Percentiles rank a stretch among this genome's conserved stretches.
These are phyloP conservation scores for Muntiacus reevesi DNA, from an alignment of 2,113 vertebrate genomes.

Conservation along the genomic window DNA sequence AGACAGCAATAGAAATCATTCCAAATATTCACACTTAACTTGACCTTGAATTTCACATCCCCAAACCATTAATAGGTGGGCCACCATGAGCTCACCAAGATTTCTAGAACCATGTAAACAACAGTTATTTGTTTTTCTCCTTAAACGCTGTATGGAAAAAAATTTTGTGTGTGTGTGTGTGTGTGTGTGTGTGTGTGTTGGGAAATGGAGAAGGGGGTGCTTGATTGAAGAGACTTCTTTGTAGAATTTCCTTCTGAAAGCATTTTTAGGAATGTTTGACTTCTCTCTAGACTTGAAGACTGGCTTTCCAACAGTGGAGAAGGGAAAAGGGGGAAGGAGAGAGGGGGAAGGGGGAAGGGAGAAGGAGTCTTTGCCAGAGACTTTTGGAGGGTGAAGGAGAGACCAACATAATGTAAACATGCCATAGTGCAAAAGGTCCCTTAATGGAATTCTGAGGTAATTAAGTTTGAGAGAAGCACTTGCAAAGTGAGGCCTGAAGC, in stretches of 20 bases:
- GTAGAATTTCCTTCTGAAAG: slow-evolving; percentile 6
- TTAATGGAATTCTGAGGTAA: not conserved
- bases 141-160: not conserved
- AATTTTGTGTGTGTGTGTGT: not conserved
- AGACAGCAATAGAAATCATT: not conserved
- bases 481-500: not conserved
- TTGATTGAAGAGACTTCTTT: not conserved
- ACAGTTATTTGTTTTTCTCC: not conserved
- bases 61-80: not conserved
- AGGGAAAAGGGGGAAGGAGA: not conserved
- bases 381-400: not conserved
- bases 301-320: not conserved
- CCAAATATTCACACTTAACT: not conserved
- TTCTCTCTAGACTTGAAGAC: not conserved
- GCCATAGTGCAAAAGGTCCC: not conserved
- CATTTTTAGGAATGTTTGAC: not conserved
- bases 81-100: not conserved
- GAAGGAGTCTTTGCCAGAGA: not conserved
- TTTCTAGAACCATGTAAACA: not conserved
- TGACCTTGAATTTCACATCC: slow-evolving; percentile 35
- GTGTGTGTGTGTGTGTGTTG: not conserved
- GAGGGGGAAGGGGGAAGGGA: not conserved
- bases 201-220: not conserved
- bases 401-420: not conserved
- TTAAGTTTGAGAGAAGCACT: not conserved